Evolutionary conservation across 2,888 invertebrate species (phyloP).

Genomic region (Muscina levida): DNA sequence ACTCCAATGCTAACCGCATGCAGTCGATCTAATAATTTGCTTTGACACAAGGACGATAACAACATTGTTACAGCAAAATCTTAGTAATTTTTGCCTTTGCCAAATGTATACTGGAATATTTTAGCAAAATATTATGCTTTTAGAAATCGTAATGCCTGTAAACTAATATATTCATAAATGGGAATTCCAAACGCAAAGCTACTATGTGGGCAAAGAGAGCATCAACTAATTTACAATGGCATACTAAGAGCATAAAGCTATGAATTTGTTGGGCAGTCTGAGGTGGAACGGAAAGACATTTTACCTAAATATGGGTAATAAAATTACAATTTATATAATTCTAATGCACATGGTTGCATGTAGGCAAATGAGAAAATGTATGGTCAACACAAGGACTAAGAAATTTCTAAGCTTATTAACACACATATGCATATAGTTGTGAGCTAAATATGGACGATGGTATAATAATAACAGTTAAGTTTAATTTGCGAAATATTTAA

Average conservation of each 20-base stretch:
- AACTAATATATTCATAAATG: too few species aligned
- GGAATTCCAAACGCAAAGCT: too few species aligned
- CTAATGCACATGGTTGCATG: constrained; percentile 6
- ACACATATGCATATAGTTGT: neutral
- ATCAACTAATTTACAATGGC: too few species aligned
- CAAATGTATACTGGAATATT: neutral
- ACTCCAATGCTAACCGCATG: neutral
- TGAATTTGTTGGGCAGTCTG: too few species aligned
- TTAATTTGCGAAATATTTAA: too few species aligned
- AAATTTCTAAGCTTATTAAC: neutral
- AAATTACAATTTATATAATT: constrained; percentile 17
- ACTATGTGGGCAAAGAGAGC: too few species aligned
- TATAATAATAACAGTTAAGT: too few species aligned
- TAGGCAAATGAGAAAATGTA: neutral
- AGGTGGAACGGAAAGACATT: too few species aligned
- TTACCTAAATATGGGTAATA: constrained; percentile 9
- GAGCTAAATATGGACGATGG: neutral
- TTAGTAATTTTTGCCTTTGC: too few species aligned
- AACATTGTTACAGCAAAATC: neutral
- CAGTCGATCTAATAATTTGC: neutral
- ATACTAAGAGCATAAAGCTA: too few species aligned
- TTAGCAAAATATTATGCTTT: neutral
- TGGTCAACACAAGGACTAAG: neutral
- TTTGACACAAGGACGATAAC: neutral
- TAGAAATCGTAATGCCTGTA: neutral